Base-by-base conservation (phyloP, 53 echinoderm and acorn worm genomes). In the Paelopatides confundens region DNA sequence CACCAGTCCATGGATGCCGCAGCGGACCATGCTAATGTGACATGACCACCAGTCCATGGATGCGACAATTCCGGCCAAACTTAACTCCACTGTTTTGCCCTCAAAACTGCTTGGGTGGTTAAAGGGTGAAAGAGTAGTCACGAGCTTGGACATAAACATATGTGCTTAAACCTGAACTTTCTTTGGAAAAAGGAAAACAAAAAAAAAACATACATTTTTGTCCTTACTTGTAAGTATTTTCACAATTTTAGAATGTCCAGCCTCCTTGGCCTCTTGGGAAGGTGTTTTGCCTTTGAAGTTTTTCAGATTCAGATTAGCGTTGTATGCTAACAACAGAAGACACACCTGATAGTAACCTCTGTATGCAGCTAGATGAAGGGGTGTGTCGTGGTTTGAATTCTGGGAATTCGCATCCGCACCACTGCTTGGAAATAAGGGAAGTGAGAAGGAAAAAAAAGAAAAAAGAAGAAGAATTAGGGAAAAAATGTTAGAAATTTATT, bases 241-340 rank as follows among this genome's bases (percentile, higher is more conserved):
- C 35, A 40, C 64, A 13, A 83, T 63, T 40, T 24, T 83, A 26
- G 29, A 35, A 27, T 83, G 84, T n/a, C 84, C 84, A 11, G 63
- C 65, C 24, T 63, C 63, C 36, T 27, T 47, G 34, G 84, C 84
- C 31, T 83, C 84, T 46, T 83, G 84, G 65, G n/a, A 64, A 24
- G 84, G 84, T 35, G 65, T 83, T 38, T 83, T 83, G 9, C 84
- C 84, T 38, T 40, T 63, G 84, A 83, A 64, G 64, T 83, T 83
- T 26, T 64, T 13, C 18, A 83, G 65, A 64, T 17, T 64, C 64
- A 83, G 12, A 15, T 40, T 65, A 0, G 84, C 84, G 33, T 83
- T 83, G 38, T 64, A 83, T 1, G 84, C 65, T 21, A 83, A 26
- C 4, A 83, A 65, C n/a, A 83, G 84, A 28, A 65, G 63, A 21